These are phyloP conservation scores for Dasypogon diadema DNA, from an alignment of 2,888 invertebrate genomes.

Conservation along the genomic window DNA sequence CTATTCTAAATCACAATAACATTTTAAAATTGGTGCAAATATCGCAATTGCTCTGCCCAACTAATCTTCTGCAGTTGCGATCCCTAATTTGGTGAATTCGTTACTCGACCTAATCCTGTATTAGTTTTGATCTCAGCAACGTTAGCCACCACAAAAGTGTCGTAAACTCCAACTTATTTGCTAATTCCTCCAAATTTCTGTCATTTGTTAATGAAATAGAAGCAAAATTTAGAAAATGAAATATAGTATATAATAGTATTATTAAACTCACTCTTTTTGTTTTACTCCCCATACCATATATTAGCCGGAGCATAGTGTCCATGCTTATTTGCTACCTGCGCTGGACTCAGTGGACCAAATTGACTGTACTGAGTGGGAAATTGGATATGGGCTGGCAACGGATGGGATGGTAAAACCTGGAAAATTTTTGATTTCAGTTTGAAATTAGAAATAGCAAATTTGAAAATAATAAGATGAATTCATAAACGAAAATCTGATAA, in stretches of 20 bases:
- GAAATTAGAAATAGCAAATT: no score
- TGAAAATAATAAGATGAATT: no score
- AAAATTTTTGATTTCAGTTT: conserved; percentile 7
- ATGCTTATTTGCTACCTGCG: conserved; percentile 69
- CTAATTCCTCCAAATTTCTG: conserved; percentile 19
- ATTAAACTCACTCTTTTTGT: conserved; percentile 17
- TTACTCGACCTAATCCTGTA: conserved; percentile 3
- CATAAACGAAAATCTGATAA: no score
- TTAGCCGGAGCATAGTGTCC: conserved; percentile 69
- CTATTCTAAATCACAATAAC: conserved; percentile 44
- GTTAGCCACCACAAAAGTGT: conserved; percentile 19
- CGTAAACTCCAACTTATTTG: conserved; percentile 18
- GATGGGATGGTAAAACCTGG: conserved; percentile 77
- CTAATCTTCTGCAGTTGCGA: conserved; percentile 3
- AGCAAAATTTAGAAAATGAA: not conserved
- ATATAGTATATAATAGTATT: no score
- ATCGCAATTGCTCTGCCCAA: conserved; percentile 34
- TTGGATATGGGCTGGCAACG: conserved; percentile 85
- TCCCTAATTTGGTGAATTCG: conserved; percentile 22
- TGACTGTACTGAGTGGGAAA: conserved; percentile 77
- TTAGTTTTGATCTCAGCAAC: conserved; percentile 23
- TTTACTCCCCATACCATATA: conserved; percentile 70
- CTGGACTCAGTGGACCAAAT: conserved; percentile 69
- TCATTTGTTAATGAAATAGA: not conserved
- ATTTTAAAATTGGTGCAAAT: conserved; percentile 43